Percentiles rank a stretch among this genome's conserved stretches.
These are phyloP conservation scores for Branchinecta lindahli DNA, from an alignment of 1,140 invertebrate species.

Conservation along the genomic window DNA sequence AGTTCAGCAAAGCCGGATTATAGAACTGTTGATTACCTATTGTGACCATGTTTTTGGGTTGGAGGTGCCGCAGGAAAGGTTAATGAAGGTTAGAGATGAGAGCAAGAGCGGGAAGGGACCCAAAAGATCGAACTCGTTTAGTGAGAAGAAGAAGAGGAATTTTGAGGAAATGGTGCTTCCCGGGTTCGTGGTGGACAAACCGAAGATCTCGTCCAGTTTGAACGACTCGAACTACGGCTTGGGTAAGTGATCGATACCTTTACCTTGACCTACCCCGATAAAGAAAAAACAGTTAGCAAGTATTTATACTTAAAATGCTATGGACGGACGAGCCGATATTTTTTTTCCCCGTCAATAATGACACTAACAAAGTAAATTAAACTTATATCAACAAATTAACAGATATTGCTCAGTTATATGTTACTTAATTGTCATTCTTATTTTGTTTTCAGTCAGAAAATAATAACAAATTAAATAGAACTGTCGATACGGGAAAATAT, in stretches of 20 bases:
- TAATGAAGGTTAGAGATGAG: background rate
- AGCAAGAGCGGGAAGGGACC: background rate
- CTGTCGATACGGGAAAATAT: too few relatives aligned
- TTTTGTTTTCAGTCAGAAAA: too few relatives aligned
- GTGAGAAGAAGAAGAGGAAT: conserved; percentile 10
- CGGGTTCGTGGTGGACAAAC: conserved; percentile 15
- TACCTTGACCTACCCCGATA: background rate
- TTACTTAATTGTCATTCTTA: too few relatives aligned
- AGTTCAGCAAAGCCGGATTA: conserved; percentile 38
- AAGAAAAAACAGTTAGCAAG: background rate
- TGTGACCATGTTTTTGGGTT: conserved; percentile 28
- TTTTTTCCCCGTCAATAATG: conserved; percentile 9
- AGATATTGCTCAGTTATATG: too few relatives aligned
- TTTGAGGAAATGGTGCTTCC: conserved; percentile 18
- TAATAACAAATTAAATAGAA: too few relatives aligned
- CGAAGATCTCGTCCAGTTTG: background rate
- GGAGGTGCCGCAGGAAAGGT: conserved; percentile 14
- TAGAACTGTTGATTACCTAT: conserved; percentile 39
- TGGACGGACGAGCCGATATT: background rate
- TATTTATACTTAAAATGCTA: background rate
- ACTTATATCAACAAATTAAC: too few relatives aligned
- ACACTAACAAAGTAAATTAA: too few relatives aligned
- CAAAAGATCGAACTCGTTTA: conserved; percentile 12
- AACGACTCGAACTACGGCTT: background rate
- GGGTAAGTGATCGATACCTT: background rate